phyloP scores from a whole-genome alignment of 2,113 vertebrate species.

The Hemichromis elongatus region DNA sequence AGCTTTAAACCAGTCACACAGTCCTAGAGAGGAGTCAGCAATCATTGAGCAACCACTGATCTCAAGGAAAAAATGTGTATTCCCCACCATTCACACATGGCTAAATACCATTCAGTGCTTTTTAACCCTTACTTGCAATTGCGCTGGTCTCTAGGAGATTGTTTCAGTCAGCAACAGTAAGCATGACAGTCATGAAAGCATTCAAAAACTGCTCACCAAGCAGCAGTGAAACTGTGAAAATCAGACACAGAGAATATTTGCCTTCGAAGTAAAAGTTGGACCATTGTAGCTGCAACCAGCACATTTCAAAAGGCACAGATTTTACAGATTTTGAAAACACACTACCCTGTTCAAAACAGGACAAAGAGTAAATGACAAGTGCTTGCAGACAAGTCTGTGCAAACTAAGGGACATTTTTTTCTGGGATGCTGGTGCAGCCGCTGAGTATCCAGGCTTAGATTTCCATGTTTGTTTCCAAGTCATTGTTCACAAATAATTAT shows the following conservation, averaged over 20 bases:
- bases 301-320: background rate
- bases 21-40: background rate
- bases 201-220: background rate
- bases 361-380: background rate
- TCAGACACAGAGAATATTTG: background rate
- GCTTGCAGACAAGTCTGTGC: background rate
- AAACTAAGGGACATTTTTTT: background rate
- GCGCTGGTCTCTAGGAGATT: fast-evolving
- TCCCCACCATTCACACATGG: background rate
- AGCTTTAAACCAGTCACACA: background rate
- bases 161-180: background rate
- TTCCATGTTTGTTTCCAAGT: background rate
- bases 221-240: background rate
- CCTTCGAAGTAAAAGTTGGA: background rate
- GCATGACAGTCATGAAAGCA: background rate
- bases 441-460: background rate
- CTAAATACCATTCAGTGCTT: background rate
- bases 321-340: background rate
- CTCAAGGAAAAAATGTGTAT: background rate
- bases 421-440: background rate
- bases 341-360: fast-evolving
- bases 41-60: background rate
- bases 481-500: background rate
- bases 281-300: background rate
- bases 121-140: background rate